Percentiles rank a stretch among this genome's conserved stretches.
phyloP scores from a whole-genome alignment of 2,888 invertebrate genomes.

The Elegia similella region DNA sequence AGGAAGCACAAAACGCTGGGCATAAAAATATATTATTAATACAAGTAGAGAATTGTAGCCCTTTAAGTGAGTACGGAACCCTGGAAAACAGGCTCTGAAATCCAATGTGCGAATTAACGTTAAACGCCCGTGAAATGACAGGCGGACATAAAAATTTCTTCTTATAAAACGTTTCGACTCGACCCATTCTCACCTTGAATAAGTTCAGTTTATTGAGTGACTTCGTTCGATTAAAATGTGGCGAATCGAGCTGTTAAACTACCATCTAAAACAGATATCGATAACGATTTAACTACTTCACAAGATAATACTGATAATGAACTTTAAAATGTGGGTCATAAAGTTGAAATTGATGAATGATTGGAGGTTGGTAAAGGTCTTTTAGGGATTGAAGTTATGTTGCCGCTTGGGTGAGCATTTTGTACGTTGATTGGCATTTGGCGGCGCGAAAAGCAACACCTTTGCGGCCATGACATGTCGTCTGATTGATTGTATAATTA shows the following conservation, averaged over 20 bases:
- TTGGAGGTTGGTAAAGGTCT: slow-evolving; percentile 26
- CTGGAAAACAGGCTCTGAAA: slow-evolving; percentile 59
- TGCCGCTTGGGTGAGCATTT: slow-evolving; percentile 65
- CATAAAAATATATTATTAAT: too few relatives aligned
- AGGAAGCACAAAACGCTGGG: too few relatives aligned
- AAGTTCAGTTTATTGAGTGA: slow-evolving; percentile 61
- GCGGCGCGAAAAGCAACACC: slow-evolving; percentile 78
- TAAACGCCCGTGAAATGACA: slow-evolving; percentile 77
- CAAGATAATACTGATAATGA: slow-evolving; percentile 23
- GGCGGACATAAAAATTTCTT: slow-evolving; percentile 70
- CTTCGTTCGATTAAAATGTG: slow-evolving; percentile 66
- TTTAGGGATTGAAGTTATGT: slow-evolving; percentile 32
- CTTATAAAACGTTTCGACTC: slow-evolving; percentile 60
- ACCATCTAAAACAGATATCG: slow-evolving; percentile 37
- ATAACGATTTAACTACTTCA: slow-evolving; percentile 31
- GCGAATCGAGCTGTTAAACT: slow-evolving; percentile 72
- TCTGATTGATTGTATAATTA: slow-evolving; percentile 79
- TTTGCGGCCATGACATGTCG: slow-evolving; percentile 70
- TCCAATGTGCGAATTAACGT: slow-evolving; percentile 68
- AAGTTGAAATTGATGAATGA: slow-evolving; percentile 36
- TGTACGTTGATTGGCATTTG: slow-evolving; percentile 74
- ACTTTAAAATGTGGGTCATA: slow-evolving; percentile 36
- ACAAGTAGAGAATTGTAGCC: too few relatives aligned
- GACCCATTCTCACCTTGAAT: slow-evolving; percentile 62
- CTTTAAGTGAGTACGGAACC: slow-evolving; percentile 40